A percentile compares a stretch with the other conserved stretches of the same genome.
Conservation (phyloP, 2,888 invertebrate species). For the Globia sparganii region DNA sequence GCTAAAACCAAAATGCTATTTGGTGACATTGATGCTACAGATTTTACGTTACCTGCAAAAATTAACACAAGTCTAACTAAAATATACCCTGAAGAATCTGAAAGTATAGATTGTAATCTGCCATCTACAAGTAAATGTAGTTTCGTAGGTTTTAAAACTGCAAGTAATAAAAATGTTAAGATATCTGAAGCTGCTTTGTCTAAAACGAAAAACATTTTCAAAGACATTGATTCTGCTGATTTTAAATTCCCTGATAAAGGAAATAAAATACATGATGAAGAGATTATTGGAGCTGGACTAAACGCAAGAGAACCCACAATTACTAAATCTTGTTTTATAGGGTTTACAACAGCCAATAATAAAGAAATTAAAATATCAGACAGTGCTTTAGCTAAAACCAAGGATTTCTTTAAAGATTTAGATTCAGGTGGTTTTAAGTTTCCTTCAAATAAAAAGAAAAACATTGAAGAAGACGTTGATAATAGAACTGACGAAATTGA, state of each 20-base stretch:
- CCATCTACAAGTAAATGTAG: slow-evolving; percentile 17
- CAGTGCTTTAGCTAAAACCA: slow-evolving; percentile 66
- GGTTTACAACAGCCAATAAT: slow-evolving; percentile 62
- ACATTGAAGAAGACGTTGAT: background rate
- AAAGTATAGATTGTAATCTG: background rate
- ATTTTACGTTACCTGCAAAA: background rate
- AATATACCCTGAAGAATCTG: background rate
- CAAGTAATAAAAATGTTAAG: slow-evolving; percentile 39
- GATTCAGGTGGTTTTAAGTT: slow-evolving; percentile 26
- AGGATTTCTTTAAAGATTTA: slow-evolving; percentile 71
- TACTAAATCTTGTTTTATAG: slow-evolving; percentile 33
- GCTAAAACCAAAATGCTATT: slow-evolving; percentile 20
- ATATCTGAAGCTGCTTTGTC: slow-evolving; percentile 35
- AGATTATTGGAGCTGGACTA: background rate
- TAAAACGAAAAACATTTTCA: slow-evolving; percentile 32
- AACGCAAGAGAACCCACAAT: background rate
- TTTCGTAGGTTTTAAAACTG: slow-evolving; percentile 40
- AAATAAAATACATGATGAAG: background rate
- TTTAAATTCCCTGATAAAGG: slow-evolving; percentile 11
- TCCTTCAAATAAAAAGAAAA: slow-evolving; percentile 4
- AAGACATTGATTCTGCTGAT: slow-evolving; percentile 50
- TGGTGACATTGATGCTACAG: slow-evolving; percentile 17
- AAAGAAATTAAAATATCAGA: slow-evolving; percentile 72
- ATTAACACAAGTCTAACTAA: background rate
- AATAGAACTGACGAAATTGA: background rate